Evolutionary conservation across 2,888 invertebrate species (phyloP), one percentile per base, ranked within the genome.

Genomic region (Chloroclystis v-ata): DNA sequence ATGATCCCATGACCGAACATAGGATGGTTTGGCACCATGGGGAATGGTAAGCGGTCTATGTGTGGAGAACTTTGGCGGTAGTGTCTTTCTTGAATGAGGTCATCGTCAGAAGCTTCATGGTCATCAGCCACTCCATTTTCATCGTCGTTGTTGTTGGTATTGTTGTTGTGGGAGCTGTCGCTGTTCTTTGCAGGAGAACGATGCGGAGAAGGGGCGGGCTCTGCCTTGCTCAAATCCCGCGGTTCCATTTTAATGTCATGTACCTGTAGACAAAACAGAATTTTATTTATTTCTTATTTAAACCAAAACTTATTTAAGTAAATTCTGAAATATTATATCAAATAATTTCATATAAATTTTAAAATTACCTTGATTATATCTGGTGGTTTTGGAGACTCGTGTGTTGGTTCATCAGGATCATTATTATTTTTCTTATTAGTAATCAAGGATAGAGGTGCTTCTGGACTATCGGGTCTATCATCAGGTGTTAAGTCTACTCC

Each of bases 1-100:
- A 96, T 95, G 59, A 96, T 95, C 47, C 95, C 94, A 63, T 95
- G 95, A 42, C 94, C 93, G 72, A 95, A 95, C 94, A 95, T 95
- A 0, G 94, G 93, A 45, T 86, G 86, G 73, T 95, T 95, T 40
- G 95, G 94, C 28, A 95, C 94, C 82, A 96, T 90, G 1, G 95
- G 94, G 72, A 95, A 95, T 10, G 90, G 89, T 45, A 89, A 80
- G 41, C 89, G 91, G 48, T 90, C 86, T 9, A 87, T 68, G 48
- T 85, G 87, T 0, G 86, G 83, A 1, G 87, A 82, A 0, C 76
- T 60, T 6, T 75, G 82, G 16, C 73, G 69, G 57, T 86, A 87
- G 48, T 83, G 85, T 26, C 80, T 75, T 47, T 85, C 86, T 43
- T 80, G 84, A 16, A 80, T 73, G 5, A 79, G 71, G 47, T 89